Conservation (phyloP, 1,140 invertebrate species). For the Thaumatotibia leucotreta region DNA sequence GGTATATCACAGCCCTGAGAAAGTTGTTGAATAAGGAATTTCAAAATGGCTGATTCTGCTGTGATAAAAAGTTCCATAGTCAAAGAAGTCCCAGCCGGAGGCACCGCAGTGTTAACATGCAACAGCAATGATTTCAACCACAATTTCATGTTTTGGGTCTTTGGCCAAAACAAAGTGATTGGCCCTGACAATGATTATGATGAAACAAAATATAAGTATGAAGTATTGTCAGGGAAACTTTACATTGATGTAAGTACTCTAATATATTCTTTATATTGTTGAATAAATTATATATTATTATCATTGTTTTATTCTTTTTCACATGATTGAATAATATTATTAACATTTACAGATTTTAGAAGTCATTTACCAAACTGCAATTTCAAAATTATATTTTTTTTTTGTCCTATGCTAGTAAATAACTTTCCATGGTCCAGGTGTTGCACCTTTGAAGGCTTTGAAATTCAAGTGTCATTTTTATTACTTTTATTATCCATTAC, state of each 20-base stretch:
- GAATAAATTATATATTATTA: neutral
- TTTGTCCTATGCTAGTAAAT: no score
- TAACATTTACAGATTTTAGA: no score
- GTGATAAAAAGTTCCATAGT: conserved; percentile 54
- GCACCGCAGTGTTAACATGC: conserved; percentile 79
- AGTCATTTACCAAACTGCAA: no score
- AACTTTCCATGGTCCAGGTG: no score
- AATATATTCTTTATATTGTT: neutral
- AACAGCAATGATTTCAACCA: conserved; percentile 81
- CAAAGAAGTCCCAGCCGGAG: conserved; percentile 77
- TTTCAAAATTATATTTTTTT: no score
- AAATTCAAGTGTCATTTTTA: no score
- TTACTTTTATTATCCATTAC: no score
- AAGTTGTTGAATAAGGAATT: conserved; percentile 16
- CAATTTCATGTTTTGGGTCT: conserved; percentile 83
- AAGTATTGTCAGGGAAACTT: conserved; percentile 81
- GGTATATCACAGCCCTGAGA: conserved; percentile 36
- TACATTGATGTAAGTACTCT: conserved; percentile 78
- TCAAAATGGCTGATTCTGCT: conserved; percentile 26
- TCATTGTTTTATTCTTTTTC: neutral
- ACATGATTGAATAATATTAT: neutral
- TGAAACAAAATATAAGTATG: conserved; percentile 82
- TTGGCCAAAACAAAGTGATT: conserved; percentile 78
- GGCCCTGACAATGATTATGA: conserved; percentile 80
- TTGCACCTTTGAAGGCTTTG: no score